Base-by-base conservation (phyloP, 2,113 vertebrate species). In the Gobio gobio region DNA sequence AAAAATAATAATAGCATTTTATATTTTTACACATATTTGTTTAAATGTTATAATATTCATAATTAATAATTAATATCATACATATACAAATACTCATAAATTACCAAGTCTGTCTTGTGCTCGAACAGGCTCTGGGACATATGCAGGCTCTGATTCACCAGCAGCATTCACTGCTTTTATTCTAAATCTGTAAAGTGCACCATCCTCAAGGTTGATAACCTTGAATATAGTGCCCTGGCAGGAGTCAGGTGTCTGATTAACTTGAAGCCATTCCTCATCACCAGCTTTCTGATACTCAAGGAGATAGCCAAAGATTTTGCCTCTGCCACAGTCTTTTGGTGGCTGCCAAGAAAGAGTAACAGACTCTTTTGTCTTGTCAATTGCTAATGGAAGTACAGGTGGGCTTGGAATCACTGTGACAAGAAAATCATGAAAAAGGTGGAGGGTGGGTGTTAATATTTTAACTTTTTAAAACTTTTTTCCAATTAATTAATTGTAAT, bases 251-350 rank as follows among this genome's bases (percentile, higher is more conserved):
- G 96, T 96, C 76, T 98, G 96, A 91, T 99, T 99, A 78, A 97
- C 97, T 93, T 96, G 96, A 78, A 88, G 92, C 97, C 98, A 99
- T 10, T 97, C 97, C 88, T 99, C 97, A 20, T 96, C 96, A 90
- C 96, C 97, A 89, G 96, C 95, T 89, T 96, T 98, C 93, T 98
- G 97, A 92, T 96, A 99, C 84, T 99, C 98, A 87, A 99, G 82
- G 63, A 99, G 94, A 86, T 99, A 99, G 84, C 98, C 98, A 80
- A 98, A 95, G 92, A 99, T 99, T 93, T 98, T 99, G 87, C 98
- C 95, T 87, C 97, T 95, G 81, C 98, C 98, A 36, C 96, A 96
- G 85, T 96, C 96, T 1, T 95, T 94, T 59, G 98, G 98, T 64
- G 97, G 97, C 82, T 96, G 90, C 98, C 98, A 99, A 85, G 95